These are phyloP conservation scores for Cygnus buccinator DNA, from an alignment of 2,113 vertebrate species.

Conservation along the genomic window DNA sequence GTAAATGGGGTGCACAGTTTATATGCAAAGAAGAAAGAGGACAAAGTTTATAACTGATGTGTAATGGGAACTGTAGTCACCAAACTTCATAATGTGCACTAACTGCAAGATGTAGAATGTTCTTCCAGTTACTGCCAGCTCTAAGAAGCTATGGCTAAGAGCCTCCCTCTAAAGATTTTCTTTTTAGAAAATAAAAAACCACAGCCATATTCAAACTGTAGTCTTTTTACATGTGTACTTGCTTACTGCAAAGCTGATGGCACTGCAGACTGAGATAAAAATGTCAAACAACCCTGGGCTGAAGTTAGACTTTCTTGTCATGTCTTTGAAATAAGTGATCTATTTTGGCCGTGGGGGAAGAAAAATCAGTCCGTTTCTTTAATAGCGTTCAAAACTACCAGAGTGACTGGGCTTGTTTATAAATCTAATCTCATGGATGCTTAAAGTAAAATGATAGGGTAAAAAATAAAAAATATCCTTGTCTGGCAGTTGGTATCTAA, in stretches of 20 bases:
- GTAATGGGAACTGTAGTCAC: slow-evolving; percentile 39
- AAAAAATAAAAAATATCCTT: slow-evolving; percentile 49
- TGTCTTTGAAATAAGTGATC: slow-evolving; percentile 61
- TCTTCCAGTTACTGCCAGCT: slow-evolving; percentile 11
- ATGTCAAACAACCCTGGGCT: background rate
- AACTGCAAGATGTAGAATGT: background rate
- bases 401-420: slow-evolving; percentile 49
- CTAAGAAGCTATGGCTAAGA: background rate
- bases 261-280: slow-evolving; percentile 32
- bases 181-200: background rate
- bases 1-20: background rate
- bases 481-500: background rate
- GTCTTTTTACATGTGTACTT: background rate
- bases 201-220: background rate
- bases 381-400: slow-evolving; percentile 36
- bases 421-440: slow-evolving; percentile 54
- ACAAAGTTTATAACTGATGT: slow-evolving; percentile 55
- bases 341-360: slow-evolving; percentile 17
- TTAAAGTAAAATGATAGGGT: slow-evolving; percentile 27
- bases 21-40: slow-evolving; percentile 25
- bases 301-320: slow-evolving; percentile 46
- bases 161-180: background rate
- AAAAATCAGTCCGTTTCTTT: slow-evolving; percentile 36
- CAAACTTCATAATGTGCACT: background rate
- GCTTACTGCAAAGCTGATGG: slow-evolving; percentile 44